phyloP scores from a whole-genome alignment of 2,113 vertebrate species.

The Propithecus coquereli region DNA sequence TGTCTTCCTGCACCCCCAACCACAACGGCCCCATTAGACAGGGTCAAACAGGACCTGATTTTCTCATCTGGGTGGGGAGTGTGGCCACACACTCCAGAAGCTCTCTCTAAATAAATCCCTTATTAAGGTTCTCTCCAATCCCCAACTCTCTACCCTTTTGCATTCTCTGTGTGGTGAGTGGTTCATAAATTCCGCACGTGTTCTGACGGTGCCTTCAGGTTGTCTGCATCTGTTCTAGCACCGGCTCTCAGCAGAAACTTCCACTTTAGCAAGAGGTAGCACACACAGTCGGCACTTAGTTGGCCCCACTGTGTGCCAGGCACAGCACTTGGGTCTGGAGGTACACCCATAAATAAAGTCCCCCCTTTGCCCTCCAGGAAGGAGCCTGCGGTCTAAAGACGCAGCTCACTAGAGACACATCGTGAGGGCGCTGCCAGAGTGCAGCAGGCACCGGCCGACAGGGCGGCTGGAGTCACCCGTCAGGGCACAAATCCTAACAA shows the following conservation, averaged over 20 bases:
- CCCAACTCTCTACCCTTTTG: background rate
- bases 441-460: background rate
- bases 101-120: background rate
- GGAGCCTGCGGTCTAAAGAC: background rate
- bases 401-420: background rate
- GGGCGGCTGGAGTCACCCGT: rapidly evolving
- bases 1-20: background rate
- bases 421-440: rapidly evolving
- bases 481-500: background rate
- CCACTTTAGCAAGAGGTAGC: background rate
- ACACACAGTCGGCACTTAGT: rapidly evolving
- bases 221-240: background rate
- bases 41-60: background rate
- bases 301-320: too few relatives aligned
- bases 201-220: background rate
- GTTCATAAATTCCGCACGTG: background rate
- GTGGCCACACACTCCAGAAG: background rate
- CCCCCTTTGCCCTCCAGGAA: too few relatives aligned
- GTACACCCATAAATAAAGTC: background rate
- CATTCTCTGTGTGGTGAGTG: too few relatives aligned
- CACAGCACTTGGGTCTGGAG: background rate
- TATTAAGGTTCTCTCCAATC: background rate
- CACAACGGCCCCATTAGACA: background rate
- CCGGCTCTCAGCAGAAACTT: background rate
- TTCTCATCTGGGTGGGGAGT: background rate